Evolutionary conservation across 23 tunicate species (phyloP).

Genomic region (Phallusia fumigata): DNA sequence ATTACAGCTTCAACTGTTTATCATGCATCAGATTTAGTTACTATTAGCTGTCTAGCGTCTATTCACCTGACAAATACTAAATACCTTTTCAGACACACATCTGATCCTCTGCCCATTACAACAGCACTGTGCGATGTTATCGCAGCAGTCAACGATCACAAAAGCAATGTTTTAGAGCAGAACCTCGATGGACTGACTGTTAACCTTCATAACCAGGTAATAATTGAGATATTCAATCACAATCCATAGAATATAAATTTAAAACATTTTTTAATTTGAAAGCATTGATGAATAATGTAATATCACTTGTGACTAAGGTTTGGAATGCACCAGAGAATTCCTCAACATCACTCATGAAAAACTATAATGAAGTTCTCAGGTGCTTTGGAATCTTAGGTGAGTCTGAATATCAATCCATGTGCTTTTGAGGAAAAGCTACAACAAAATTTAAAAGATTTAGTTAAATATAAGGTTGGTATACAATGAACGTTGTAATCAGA

Average conservation of each 20-base stretch:
- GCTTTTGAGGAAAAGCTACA: too few species aligned
- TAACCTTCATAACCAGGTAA: conserved; percentile 58
- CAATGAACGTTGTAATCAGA: too few species aligned
- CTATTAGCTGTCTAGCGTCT: too few species aligned
- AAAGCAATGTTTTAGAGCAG: conserved; percentile 41
- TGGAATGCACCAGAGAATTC: conserved; percentile 42
- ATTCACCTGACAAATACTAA: too few species aligned
- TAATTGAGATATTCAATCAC: not conserved
- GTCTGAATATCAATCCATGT: too few species aligned
- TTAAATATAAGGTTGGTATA: too few species aligned
- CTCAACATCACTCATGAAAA: conserved; percentile 20
- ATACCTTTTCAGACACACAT: conserved; percentile 2
- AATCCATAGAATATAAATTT: too few species aligned
- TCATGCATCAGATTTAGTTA: too few species aligned
- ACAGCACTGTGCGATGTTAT: conserved; percentile 65
- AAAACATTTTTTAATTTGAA: too few species aligned
- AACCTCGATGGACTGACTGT: conserved; percentile 47
- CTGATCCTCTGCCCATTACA: conserved; percentile 46
- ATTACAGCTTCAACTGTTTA: too few species aligned
- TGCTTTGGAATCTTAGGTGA: conserved; percentile 79
- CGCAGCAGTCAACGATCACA: conserved; percentile 40
- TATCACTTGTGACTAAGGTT: conserved; percentile 15
- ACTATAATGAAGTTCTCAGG: conserved; percentile 68
- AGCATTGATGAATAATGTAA: too few species aligned
- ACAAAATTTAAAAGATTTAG: too few species aligned